Conservation (phyloP, 2,113 vertebrate species). For the Microtus richardsoni region DNA sequence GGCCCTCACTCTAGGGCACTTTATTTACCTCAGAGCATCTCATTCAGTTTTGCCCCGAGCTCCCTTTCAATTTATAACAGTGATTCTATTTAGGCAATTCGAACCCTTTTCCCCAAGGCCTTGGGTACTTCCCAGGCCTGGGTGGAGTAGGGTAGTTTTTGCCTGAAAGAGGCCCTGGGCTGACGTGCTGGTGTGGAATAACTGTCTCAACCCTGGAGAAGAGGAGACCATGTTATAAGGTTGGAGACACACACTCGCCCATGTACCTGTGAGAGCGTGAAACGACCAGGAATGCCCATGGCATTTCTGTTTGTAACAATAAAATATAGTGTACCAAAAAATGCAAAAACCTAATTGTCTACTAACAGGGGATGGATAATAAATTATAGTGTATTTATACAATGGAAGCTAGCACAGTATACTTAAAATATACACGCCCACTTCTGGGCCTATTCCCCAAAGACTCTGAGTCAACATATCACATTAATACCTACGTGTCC, state of each 20-base stretch:
- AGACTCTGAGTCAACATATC: not conserved
- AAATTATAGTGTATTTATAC: not conserved
- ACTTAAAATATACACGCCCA: not conserved
- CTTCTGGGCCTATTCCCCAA: not conserved
- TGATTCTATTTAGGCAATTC: slow-evolving; percentile 9
- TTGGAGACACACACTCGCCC: rapidly evolving
- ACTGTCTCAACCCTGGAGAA: not conserved
- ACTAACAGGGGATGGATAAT: not conserved
- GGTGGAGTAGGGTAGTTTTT: not conserved
- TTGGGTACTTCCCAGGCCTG: slow-evolving; percentile 15
- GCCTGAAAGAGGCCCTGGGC: not conserved
- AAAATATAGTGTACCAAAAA: not conserved
- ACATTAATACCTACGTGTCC: not conserved
- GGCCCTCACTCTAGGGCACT: slow-evolving; percentile 20
- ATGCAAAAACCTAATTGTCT: not conserved
- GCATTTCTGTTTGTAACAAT: not conserved
- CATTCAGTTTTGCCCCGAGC: slow-evolving; percentile 29
- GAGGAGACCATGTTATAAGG: not conserved
- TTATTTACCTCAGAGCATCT: slow-evolving; percentile 50
- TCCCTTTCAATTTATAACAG: slow-evolving; percentile 52
- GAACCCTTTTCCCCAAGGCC: not conserved
- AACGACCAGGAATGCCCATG: not conserved
- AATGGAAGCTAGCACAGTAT: not conserved
- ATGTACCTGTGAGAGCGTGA: rapidly evolving
- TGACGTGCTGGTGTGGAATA: not conserved